Conservation (phyloP, 1,140 invertebrate species). For the Nephila pilipes region DNA sequence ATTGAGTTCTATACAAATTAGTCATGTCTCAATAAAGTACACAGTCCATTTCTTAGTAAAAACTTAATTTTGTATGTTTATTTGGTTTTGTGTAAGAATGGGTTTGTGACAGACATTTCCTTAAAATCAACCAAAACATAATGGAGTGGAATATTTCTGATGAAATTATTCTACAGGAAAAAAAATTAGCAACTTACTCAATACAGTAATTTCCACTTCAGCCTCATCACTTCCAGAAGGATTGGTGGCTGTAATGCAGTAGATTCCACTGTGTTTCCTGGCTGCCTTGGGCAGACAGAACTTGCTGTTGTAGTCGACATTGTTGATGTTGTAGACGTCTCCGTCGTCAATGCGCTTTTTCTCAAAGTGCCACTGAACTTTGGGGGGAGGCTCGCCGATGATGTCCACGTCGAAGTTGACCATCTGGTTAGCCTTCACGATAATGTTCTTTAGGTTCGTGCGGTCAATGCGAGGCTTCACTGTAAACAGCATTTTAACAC, state of each 20-base stretch:
- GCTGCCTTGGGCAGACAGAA: slow-evolving; percentile 92
- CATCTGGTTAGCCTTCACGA: slow-evolving; percentile 94
- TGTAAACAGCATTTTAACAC: slow-evolving; percentile 80
- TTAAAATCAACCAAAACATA: too few species aligned
- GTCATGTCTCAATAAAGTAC: too few species aligned
- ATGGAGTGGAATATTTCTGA: too few species aligned
- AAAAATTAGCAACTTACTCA: slow-evolving; percentile 86
- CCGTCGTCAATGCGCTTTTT: slow-evolving; percentile 83
- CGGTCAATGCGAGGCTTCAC: slow-evolving; percentile 96
- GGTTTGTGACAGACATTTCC: too few species aligned
- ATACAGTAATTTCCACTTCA: slow-evolving; percentile 94
- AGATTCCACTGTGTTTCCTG: slow-evolving; percentile 91
- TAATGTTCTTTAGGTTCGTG: slow-evolving; percentile 91
- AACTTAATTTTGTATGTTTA: too few species aligned
- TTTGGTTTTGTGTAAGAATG: too few species aligned
- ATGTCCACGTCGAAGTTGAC: slow-evolving; percentile 95
- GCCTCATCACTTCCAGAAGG: slow-evolving; percentile 95
- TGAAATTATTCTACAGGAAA: too few species aligned
- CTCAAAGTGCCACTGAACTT: slow-evolving; percentile 93
- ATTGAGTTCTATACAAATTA: too few species aligned
- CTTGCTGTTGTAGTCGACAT: slow-evolving; percentile 95
- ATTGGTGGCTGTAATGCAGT: slow-evolving; percentile 95
- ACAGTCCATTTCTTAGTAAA: too few species aligned
- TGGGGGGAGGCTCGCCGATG: slow-evolving; percentile 96
- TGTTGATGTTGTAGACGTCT: slow-evolving; percentile 85